These are phyloP conservation scores for Cacajao melanocephalus DNA, from an alignment of 2,797 vertebrate species.

Conservation along the genomic window DNA sequence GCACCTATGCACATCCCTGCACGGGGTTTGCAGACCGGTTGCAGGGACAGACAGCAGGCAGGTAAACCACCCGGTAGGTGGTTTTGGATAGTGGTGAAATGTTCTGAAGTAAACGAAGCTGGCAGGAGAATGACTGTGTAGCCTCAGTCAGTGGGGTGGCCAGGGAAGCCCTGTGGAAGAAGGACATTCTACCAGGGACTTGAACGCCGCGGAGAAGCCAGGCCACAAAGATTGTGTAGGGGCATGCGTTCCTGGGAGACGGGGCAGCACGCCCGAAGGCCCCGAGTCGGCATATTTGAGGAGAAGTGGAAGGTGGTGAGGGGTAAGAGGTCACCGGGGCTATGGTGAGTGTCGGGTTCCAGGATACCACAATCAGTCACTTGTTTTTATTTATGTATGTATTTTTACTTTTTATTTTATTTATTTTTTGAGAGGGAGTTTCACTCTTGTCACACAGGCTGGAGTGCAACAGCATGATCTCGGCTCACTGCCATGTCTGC, in stretches of 20 bases:
- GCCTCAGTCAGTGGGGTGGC: neutral
- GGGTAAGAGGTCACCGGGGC: neutral
- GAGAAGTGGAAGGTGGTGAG: neutral
- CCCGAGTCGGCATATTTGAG: neutral
- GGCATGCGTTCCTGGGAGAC: accelerated
- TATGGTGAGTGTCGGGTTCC: accelerated
- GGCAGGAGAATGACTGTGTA: neutral
- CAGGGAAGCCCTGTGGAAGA: neutral
- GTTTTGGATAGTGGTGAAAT: accelerated
- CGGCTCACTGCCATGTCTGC: no score
- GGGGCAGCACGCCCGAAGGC: accelerated
- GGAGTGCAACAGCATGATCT: no score
- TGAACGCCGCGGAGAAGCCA: neutral
- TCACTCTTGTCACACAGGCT: neutral
- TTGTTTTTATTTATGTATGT: neutral
- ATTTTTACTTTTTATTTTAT: neutral
- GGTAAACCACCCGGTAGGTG: neutral
- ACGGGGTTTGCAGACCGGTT: neutral
- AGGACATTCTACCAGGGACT: neutral
- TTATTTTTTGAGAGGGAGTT: neutral
- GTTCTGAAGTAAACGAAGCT: neutral
- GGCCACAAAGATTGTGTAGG: no score
- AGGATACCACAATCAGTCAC: accelerated
- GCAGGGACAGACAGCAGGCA: neutral
- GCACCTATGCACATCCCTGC: neutral